A percentile compares a stretch with the other conserved stretches of the same genome.
These are phyloP conservation scores for Conops quadrifasciatus DNA, from an alignment of 2,888 invertebrate genomes.

Conservation along the genomic window DNA sequence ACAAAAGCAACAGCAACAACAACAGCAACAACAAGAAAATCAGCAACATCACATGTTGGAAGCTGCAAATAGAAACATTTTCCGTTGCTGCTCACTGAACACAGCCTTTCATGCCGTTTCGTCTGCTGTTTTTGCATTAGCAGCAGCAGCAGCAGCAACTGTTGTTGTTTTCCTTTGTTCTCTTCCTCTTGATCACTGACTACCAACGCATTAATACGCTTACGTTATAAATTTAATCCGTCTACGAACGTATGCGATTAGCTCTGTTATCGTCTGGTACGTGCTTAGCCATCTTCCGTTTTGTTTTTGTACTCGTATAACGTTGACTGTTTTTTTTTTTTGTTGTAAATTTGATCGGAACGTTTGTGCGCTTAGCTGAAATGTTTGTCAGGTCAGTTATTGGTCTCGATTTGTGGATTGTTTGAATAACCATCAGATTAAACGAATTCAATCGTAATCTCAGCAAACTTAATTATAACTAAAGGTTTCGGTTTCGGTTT, in stretches of 20 bases:
- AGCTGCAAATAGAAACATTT: slow-evolving; percentile 1
- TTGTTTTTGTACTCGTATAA: no score
- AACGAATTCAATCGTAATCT: no score
- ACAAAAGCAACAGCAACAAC: neutral
- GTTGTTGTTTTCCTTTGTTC: neutral
- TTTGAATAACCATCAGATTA: no score
- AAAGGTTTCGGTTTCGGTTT: no score
- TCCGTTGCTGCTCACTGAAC: slow-evolving; percentile 13
- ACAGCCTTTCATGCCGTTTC: neutral
- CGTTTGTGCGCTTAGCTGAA: no score
- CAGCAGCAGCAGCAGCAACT: no score
- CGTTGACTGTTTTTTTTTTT: neutral
- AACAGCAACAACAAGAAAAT: neutral
- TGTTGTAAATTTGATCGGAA: neutral
- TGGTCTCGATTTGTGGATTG: no score
- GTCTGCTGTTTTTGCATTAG: neutral
- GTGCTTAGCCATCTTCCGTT: neutral
- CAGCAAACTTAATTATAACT: no score
- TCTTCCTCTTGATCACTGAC: neutral
- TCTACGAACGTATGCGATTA: neutral
- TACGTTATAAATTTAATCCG: slow-evolving; percentile 9
- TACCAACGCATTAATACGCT: slow-evolving; percentile 4
- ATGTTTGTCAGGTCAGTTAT: no score
- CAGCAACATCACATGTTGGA: neutral
- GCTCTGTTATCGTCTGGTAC: neutral